These are phyloP conservation scores for Philonicus albiceps DNA, from an alignment of 2,888 invertebrate species.

Conservation along the genomic window DNA sequence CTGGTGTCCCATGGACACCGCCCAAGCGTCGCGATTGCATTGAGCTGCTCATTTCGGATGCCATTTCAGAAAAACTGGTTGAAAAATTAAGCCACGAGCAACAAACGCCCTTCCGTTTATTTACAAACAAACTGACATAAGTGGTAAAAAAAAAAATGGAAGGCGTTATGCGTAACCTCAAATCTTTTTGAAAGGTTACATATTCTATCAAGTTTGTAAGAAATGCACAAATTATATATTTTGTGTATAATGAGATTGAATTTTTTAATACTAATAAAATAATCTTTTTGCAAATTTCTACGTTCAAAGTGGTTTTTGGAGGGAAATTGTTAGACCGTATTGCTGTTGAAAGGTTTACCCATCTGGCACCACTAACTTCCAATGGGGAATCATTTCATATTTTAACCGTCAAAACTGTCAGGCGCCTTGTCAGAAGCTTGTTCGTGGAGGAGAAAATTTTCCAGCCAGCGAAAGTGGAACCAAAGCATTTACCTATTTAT, in stretches of 20 bases:
- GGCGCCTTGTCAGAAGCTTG: slow-evolving; percentile 40
- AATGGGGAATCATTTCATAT: slow-evolving; percentile 47
- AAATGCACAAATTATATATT: neutral
- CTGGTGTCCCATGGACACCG: slow-evolving; percentile 52
- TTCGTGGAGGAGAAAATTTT: slow-evolving; percentile 39
- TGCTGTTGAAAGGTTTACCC: neutral
- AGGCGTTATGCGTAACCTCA: neutral
- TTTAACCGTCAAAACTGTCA: slow-evolving; percentile 53
- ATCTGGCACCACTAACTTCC: slow-evolving; percentile 43
- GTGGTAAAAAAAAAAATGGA: neutral
- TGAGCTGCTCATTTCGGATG: slow-evolving; percentile 53
- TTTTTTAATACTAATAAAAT: neutral
- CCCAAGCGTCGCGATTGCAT: slow-evolving; percentile 52
- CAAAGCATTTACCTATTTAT: slow-evolving; percentile 47
- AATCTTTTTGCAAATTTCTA: neutral
- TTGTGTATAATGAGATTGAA: neutral
- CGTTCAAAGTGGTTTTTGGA: neutral
- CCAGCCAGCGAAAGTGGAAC: slow-evolving; percentile 28
- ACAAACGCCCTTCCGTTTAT: neutral
- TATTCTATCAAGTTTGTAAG: neutral
- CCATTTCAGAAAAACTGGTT: slow-evolving; percentile 46
- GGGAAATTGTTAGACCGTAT: neutral
- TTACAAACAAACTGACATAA: neutral
- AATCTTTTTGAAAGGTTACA: neutral
- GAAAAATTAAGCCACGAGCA: neutral